Evolutionary conservation across 2,888 invertebrate genomes (phyloP), one percentile per base, ranked within the genome.

Genomic region (Orthosia incerta): DNA sequence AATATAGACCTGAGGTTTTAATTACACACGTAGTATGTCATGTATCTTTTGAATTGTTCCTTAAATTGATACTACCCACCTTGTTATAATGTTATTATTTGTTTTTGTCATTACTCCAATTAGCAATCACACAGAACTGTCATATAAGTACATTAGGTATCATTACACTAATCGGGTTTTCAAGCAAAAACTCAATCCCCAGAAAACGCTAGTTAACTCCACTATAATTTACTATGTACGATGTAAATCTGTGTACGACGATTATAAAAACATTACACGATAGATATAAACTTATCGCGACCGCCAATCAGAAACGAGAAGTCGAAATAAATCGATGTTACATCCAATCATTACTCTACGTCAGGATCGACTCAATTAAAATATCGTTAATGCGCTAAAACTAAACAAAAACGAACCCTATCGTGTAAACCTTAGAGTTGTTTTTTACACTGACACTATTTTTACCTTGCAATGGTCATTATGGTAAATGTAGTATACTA

Each of bases 361-460:
- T 96, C 96, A 94, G 94, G 94, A 94, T 95, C 94, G 93, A 95
- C 95, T 96, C 96, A 96, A 96, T 96, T 96, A 96, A 96, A 96
- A 96, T 96, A 96, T 96, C 96, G 95, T 96, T 96, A 96, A 96
- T 94, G 93, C 83, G 84, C 82, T 78, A 86, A 86, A 90, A 89
- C 85, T 89, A 87, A 88, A 88, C 89, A 86, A 95, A 94, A 92
- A 80, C 76, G 88, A 85, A 94, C 94, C 91, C 91, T 94, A 92
- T 72, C n/a, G 0, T 2, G 3, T 45, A n/a, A 56, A 53, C 26
- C 20, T 70, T 87, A 92, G 92, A 89, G 93, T 84, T 80, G 76
- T 80, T 86, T 89, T 93, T 94, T 92, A 62, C 81, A 72, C 64
- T 84, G 83, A 62, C 45, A 69, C 66, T 71, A 77, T 81, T 88